Evolutionary conservation across 53 echinoderm and acorn worm genomes (phyloP).

Genomic region (Pentamera pediparva): DNA sequence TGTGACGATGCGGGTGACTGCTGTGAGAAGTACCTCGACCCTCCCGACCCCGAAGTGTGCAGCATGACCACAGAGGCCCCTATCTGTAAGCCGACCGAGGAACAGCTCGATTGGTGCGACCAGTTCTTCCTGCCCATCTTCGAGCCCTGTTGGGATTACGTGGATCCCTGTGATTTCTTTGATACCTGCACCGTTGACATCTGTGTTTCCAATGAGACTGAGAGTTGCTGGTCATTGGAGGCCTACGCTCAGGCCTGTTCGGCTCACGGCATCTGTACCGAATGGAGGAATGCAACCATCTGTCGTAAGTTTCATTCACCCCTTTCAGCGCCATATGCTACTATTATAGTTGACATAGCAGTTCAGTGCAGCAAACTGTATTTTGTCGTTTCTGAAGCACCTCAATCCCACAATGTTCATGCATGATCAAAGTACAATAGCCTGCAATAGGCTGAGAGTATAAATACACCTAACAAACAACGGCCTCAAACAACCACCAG

Average conservation of each 20-base stretch:
- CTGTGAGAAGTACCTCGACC: conserved; percentile 47
- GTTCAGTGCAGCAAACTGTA: too few relatives aligned
- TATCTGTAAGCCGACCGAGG: not conserved
- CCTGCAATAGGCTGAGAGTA: too few relatives aligned
- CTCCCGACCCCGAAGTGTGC: conserved; percentile 18
- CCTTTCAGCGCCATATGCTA: too few relatives aligned
- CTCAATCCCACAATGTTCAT: too few relatives aligned
- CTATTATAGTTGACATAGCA: too few relatives aligned
- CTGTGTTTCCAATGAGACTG: not conserved
- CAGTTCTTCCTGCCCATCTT: conserved; percentile 14
- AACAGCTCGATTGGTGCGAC: conserved; percentile 22
- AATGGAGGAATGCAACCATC: conserved; percentile 64
- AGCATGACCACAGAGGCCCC: not conserved
- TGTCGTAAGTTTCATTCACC: conserved; percentile 87
- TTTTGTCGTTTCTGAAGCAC: too few relatives aligned
- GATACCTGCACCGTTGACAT: conserved; percentile 18
- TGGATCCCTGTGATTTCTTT: conserved; percentile 21
- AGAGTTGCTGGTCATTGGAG: conserved; percentile 62
- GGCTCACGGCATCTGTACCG: conserved; percentile 36
- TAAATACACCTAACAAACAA: too few relatives aligned
- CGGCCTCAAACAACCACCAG: too few relatives aligned
- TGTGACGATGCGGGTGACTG: conserved; percentile 38
- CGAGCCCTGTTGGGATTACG: conserved; percentile 28
- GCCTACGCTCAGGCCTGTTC: conserved; percentile 46
- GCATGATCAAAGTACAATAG: too few relatives aligned